phyloP scores from a whole-genome alignment of 1,140 invertebrate genomes.

The Trachymyrmex septentrionalis region DNA sequence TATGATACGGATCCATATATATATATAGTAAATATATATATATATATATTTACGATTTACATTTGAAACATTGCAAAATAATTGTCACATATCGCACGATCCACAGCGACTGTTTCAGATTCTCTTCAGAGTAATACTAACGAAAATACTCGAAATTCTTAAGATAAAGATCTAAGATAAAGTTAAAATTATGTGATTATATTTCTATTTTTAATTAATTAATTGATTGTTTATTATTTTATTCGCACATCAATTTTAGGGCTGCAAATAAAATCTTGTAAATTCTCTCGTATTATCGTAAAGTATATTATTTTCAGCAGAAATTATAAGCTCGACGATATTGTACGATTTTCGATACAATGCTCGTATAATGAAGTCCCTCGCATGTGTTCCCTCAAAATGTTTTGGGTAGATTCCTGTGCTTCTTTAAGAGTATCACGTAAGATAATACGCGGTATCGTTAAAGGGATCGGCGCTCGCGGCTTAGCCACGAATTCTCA shows the following conservation, averaged over 20 bases:
- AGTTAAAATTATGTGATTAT: too few relatives aligned
- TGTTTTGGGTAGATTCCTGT: not conserved
- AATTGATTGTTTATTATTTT: too few relatives aligned
- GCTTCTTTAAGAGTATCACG: constrained; percentile 14
- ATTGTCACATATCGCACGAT: too few relatives aligned
- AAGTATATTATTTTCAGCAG: not conserved
- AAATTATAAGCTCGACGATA: not conserved
- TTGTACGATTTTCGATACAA: not conserved
- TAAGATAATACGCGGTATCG: constrained; percentile 65
- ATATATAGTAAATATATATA: too few relatives aligned
- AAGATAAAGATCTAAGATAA: not conserved
- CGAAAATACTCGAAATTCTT: not conserved
- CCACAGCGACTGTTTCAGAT: not conserved
- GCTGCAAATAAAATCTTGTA: not conserved
- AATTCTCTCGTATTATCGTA: not conserved
- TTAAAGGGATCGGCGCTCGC: constrained; percentile 56
- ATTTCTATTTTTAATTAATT: too few relatives aligned
- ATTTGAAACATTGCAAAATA: not conserved
- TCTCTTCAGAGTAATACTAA: too few relatives aligned
- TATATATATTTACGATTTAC: not conserved
- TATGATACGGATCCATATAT: not conserved
- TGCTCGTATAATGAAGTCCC: not conserved
- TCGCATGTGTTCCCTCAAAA: not conserved
- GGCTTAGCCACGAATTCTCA: constrained; percentile 57
- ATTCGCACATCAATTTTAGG: too few relatives aligned